Conservation (phyloP, 2,888 invertebrate species). For the Drosophila testacea region DNA sequence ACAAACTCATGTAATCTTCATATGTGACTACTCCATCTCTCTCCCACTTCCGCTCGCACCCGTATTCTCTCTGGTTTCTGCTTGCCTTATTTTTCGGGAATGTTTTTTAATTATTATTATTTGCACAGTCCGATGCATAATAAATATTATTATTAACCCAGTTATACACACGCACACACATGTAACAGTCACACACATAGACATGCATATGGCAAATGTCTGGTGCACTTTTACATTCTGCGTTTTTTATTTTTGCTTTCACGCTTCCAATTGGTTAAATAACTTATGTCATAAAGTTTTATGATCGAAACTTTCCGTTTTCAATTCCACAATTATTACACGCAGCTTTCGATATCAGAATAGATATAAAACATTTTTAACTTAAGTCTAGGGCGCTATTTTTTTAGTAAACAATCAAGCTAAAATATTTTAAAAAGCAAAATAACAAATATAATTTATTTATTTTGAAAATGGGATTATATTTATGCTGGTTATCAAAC, state of each 20-base stretch:
- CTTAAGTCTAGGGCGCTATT: not conserved
- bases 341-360: not conserved
- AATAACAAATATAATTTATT: no score
- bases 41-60: not conserved
- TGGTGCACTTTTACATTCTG: slow-evolving; percentile 27
- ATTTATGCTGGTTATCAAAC: no score
- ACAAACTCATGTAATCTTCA: slow-evolving; percentile 41
- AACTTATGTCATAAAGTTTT: slow-evolving; percentile 55
- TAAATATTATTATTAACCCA: slow-evolving; percentile 77
- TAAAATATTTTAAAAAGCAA: no score
- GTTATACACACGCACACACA: slow-evolving; percentile 37
- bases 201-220: slow-evolving; percentile 10
- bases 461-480: no score
- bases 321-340: slow-evolving; percentile 40
- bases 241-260: slow-evolving; percentile 15
- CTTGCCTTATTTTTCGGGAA: slow-evolving; percentile 51
- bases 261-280: slow-evolving; percentile 46
- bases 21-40: slow-evolving; percentile 21
- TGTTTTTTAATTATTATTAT: slow-evolving; percentile 71
- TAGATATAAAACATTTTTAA: not conserved
- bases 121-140: slow-evolving; percentile 71
- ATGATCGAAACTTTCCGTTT: slow-evolving; percentile 48
- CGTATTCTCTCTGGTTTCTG: not conserved
- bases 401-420: no score
- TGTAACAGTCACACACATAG: slow-evolving; percentile 1